Base-by-base conservation (phyloP, 2,888 invertebrate species). In the Melieria omissa region DNA sequence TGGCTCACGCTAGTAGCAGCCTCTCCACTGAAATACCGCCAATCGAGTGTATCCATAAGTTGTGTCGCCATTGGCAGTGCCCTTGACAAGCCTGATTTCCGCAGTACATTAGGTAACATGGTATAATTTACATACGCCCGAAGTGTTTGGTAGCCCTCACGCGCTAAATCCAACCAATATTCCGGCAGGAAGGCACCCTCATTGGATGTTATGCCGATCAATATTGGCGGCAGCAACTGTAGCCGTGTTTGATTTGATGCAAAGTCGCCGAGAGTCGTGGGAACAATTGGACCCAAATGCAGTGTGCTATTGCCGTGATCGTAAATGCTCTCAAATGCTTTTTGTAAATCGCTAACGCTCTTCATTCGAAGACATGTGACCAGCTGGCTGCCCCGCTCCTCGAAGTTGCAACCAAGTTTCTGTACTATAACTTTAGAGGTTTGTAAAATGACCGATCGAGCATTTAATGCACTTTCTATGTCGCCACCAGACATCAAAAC, bases 171-270 rank as follows among this genome's bases (percentile, higher is more conserved):
- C 66, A 89, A 84, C 89, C 91, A 92, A 79, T 89, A 88, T 78
- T 88, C 90, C 89, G 88, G 78, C 88, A 90, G 87, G 76, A 91
- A 89, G 58, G 91, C 88, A 45, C 90, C 90, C 82, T 92, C 92
- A 76, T 92, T 90, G 78, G 90, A 90, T n/a, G 91, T 90, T 65
- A 92, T 89, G 41, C 93, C 93, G 65, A 92, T 88, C 69, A 94
- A 86, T 61, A 93, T 85, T 45, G 93, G 92, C 14, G 93, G 89
- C 83, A 83, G 66, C 0, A 14, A 49, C 1, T 44, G 54, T 16
- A 69, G 16, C 6, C 63, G 5, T 8, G 72, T 64, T 4, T 61
- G 58, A 52, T 78, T 75, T 45, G 55, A 8, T 4, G 78, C 12
- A 7, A 74, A 46, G 7, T 66, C 71, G 5, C 47, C 49, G 4